Base-by-base conservation (phyloP, 2,797 vertebrate species). In the Eulemur coronatus region DNA sequence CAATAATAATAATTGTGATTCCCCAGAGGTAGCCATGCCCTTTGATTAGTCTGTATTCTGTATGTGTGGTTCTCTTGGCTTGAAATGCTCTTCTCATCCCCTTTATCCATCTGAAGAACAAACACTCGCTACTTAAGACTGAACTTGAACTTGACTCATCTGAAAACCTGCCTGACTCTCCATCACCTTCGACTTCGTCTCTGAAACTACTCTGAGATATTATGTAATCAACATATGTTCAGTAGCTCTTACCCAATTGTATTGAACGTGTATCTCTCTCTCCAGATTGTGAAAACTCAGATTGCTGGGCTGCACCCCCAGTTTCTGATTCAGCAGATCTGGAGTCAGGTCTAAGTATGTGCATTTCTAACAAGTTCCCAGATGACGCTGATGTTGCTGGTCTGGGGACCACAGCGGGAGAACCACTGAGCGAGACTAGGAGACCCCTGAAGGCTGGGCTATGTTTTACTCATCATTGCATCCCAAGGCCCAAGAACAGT, bases 211-310 rank as follows among this genome's bases (percentile, higher is more conserved):
- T 57, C 24, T 33, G 20, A 57, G 1, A 61, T 24, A 22, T 22
- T 55, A 55, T 22, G 9, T 0, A 17, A 10, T 10, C 0, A 0
- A 80, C 26, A 30, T 1, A 8, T 0, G 0, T 52, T 22, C 59
- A 63, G 35, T 17, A 7, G 7, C 30, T 2, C 30, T 59, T 55
- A 7, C 61, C 17, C 46, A 5, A 7, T 12, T 11, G 1, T 8
- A 24, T 0, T 13, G 10, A 52, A 48, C 4, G 48, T 12, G 55
- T 10, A 3, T 33, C 30, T 33, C 2, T 38, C 63, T 61, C 78
- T n/a, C 12, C 26, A 38, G 28, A 38, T 38, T 33, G 17, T 75
- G 30, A 38, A 75, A 89, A 63, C 35, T 79, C 52, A 38, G 18
- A 13, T 3, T 63, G 18, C 20, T 17, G 7, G 73, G 72, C 5